Evolutionary conservation across 2,797 vertebrate genomes (phyloP).

Genomic region (Champsocephalus esox): DNA sequence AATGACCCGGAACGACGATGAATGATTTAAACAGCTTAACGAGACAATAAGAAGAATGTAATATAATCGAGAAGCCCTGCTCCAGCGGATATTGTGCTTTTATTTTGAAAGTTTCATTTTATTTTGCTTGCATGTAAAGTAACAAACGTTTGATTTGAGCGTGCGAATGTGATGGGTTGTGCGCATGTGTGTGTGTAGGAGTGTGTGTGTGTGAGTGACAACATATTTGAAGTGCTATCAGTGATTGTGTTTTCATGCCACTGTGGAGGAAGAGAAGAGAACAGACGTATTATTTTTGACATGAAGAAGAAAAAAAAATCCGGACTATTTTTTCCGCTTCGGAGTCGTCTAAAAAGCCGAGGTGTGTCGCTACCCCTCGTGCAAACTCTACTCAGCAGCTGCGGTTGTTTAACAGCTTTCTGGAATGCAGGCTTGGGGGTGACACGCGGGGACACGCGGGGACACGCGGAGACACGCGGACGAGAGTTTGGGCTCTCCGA

Average conservation of each 20-base stretch:
- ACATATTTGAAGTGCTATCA: constrained; percentile 73
- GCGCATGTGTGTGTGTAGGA: constrained; percentile 9
- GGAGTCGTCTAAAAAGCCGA: constrained; percentile 27
- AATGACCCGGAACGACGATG: constrained; percentile 52
- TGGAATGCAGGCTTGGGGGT: constrained; percentile 41
- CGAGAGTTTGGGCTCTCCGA: constrained; percentile 35
- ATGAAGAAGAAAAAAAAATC: background rate
- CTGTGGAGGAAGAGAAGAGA: constrained; percentile 57
- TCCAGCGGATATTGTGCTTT: constrained; percentile 67
- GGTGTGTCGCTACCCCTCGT: constrained; percentile 34
- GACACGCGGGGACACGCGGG: background rate
- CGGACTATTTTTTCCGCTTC: constrained; percentile 24
- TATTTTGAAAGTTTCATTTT: constrained; percentile 56
- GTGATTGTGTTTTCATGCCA: constrained; percentile 74
- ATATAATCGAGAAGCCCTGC: constrained; percentile 77
- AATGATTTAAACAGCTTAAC: constrained; percentile 66
- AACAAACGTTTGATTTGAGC: constrained; percentile 66
- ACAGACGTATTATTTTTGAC: constrained; percentile 69
- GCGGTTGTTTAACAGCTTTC: constrained; percentile 57
- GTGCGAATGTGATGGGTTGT: constrained; percentile 45
- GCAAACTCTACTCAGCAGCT: constrained; percentile 47
- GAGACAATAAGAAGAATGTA: constrained; percentile 80
- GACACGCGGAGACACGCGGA: constrained; percentile 24
- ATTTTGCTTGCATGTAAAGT: constrained; percentile 77
- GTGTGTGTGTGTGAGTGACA: constrained; percentile 54